Evolutionary conservation across 2,888 invertebrate genomes (phyloP), one percentile per base, ranked within the genome.

Genomic region (Drepanosiphum platanoidis): DNA sequence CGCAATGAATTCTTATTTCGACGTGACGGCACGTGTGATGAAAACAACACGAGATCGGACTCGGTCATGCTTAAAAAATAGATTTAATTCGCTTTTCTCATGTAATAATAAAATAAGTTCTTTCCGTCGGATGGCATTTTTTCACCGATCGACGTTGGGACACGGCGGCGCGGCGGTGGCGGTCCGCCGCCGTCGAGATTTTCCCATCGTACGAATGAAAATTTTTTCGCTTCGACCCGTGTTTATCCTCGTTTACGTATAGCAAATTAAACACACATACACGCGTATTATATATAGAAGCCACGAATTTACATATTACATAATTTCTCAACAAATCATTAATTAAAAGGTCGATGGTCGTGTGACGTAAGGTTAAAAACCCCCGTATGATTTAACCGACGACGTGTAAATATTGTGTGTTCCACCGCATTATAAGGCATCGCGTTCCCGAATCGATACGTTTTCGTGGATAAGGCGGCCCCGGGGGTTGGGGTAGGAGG

Each of bases 261-360:
- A 39, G 66, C 66, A 78, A 64, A 78, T 79, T 66, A 52, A 68
- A 79, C 79, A 34, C 68, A 52, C n/a, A n/a, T n/a, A n/a, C n/a
- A n/a, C n/a, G n/a, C n/a, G n/a, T n/a, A n/a, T n/a, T n/a, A n/a
- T n/a, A n/a, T 36, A 66, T 46, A 46, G 46, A 79, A 32, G 42
- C 79, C 66, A n/a, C 27, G n/a, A 46, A 68, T 68, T 46, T 68
- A 68, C 46, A 79, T 79, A 79, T 68, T 68, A 52, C 66, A 68
- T 68, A 68, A 79, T 68, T 79, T 68, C n/a, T n/a, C 34, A 32
- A 79, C 68, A 79, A 79, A 79, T 79, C 66, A 79, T 79, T 79
- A 68, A 52, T 68, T 79, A 68, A 68, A 79, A 79, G 79, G 79
- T 68, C 66, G 42, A 79, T 79, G 68, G 34, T 79, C 36, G 1